Evolutionary conservation across 2,113 vertebrate species (phyloP).

Genomic region (Colius striatus): DNA sequence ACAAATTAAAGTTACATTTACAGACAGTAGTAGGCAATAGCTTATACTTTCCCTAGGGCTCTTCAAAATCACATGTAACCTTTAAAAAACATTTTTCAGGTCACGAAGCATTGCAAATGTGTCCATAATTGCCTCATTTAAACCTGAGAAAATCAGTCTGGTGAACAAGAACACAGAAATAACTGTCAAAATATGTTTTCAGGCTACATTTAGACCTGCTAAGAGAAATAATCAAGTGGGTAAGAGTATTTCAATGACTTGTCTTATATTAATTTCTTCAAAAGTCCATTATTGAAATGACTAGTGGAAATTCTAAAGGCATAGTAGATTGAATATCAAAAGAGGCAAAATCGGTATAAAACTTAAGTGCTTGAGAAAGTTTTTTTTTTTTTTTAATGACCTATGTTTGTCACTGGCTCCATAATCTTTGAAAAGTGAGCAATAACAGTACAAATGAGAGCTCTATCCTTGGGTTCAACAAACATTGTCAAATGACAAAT

Average conservation of each 20-base stretch:
- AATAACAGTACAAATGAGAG: neutral
- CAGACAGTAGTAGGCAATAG: neutral
- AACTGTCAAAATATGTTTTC: conserved; percentile 84
- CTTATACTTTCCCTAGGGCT: neutral
- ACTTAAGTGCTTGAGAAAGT: neutral
- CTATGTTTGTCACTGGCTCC: neutral
- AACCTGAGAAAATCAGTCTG: conserved; percentile 87
- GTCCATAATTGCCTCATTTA: conserved; percentile 78
- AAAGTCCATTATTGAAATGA: neutral
- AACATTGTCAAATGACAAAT: neutral
- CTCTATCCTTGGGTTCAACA: neutral
- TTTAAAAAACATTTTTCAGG: conserved; percentile 78
- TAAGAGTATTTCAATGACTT: conserved; percentile 69
- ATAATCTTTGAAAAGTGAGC: neutral
- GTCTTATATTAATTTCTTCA: neutral
- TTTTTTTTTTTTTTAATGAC: neutral
- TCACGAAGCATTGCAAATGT: conserved; percentile 86
- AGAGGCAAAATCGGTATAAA: neutral
- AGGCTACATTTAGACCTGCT: conserved; percentile 83
- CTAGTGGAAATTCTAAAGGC: neutral
- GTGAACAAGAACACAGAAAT: conserved; percentile 84
- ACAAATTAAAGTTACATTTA: neutral
- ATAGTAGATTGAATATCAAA: neutral
- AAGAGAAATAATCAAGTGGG: conserved; percentile 79
- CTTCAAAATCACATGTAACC: neutral